Evolutionary conservation across 1,140 invertebrate species (phyloP), one percentile per base, ranked within the genome.

Genomic region (Aphaenogaster rudis): DNA sequence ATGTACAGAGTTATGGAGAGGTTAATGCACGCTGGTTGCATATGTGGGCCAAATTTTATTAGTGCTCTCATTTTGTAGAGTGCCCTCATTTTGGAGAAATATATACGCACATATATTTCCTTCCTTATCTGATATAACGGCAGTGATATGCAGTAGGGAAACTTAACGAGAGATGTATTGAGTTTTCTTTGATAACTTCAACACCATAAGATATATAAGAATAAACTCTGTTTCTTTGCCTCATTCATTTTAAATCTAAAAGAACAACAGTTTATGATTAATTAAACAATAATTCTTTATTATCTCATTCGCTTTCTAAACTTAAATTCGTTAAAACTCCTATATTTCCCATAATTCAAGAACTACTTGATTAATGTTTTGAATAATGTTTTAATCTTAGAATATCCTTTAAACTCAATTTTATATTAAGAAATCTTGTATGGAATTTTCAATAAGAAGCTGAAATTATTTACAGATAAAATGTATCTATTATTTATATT

Each of bases 1-100:
- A 45, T 33, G 13, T 50, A 42, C 4, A 9, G 15, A 33, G 17
- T 39, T 69, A 11, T 52, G 15, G 78, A 81, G 36, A 57, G 59
- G 45, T 79, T 64, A 39, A 39, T 33, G 15, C 39, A 71, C 45
- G 66, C 45, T 33, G 36, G 28, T 13, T 71, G 66, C 79, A 5
- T 81, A 81, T 71, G 79, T 72, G 54, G 79, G 66, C 28, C 52
- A 13, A 81, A 81, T 42, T 81, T 72, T 57, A 80, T 72, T 71
- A 71, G 64, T 42, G 61, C 21, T 52, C 79, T 2, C 64, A 57
- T 69, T 81, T 81, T 13, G 15, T n/a, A 11, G n/a, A 33, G 48
- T 17, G 77, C 6, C 8, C 64, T 28, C 66, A 57, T 71, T 81
- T 57, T n/a, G 9, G 3, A 57, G 8, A 69, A 48, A 69, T 67